Evolutionary conservation across 2,888 invertebrate species (phyloP), one percentile per base, ranked within the genome.

Genomic region (Agrochola circellaris): DNA sequence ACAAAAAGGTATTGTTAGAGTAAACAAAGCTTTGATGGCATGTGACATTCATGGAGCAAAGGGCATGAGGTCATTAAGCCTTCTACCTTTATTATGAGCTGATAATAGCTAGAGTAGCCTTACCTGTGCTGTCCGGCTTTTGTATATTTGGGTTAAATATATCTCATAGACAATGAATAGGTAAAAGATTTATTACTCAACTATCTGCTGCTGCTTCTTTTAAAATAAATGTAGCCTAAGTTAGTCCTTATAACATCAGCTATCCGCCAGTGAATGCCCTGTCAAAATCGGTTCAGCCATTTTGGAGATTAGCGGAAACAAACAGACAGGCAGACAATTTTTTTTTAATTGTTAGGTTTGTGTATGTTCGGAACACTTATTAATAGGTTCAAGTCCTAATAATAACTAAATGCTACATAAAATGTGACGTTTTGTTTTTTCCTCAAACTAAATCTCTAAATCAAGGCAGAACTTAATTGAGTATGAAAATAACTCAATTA

Each of bases 1-100:
- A 79, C 65, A 65, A 77, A 79, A 82, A 58, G 69, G 67, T 74
- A 85, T 85, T 85, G 86, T 86, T 81, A 64, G 8, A 70, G 75
- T 73, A 73, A 79, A 86, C 80, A 83, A 86, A 79, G 79, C 67
- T 73, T 74, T 79, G 60, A 75, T 70, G 69, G 82, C 71, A 80
- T 73, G 70, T 64, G 62, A 65, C 67, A 68, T 74, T 83, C 77
- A 85, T 71, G 58, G 71, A 61, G 77, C 76, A 82, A 77, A 87
- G 82, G 81, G 71, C 74, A 80, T 73, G 61, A 83, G 75, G 71
- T 81, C 73, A 83, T 64, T 67, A 64, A 62, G 74, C 69, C 71
- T 75, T 54, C 30, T 30, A 51, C 58, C 54, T 67, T n/a, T 54
- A n/a, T 48, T 69, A 71, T 42, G 48, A 58, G 30, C 30, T 80